Evolutionary conservation across 2,113 vertebrate genomes (phyloP), one percentile per base, ranked within the genome.

Genomic region (Parotia lawesii): DNA sequence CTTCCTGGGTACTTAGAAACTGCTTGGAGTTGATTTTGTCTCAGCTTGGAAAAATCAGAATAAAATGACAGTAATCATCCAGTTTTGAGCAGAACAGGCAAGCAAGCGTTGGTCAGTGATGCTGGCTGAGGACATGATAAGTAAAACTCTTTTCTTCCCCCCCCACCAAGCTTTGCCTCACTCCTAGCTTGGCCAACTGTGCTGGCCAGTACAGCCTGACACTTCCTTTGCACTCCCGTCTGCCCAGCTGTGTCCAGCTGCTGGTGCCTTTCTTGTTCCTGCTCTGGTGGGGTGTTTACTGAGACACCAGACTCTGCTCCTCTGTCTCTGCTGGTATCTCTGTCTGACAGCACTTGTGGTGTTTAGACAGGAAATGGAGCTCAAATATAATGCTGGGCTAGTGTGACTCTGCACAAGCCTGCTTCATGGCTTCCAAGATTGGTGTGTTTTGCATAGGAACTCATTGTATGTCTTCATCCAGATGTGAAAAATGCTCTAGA

Each of bases 211-310:
- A 3, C 19, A 64, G 57, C 17, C 65, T 54, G 10, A 12, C 37
- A 14, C 67, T 57, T 64, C 54, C 60, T 73, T n/a, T 58, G 42
- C 35, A 35, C 10, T 62, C 25, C 31, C 5, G 0, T 80, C 47
- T 56, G 48, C 65, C 47, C 94, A 53, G 73, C 87, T 85, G 90
- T 38, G 29, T 82, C 70, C 90, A 87, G 87, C 89, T 95, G 93
- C 71, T 92, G 79, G 18, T 85, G 54, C 85, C 53, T 40, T 37
- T 64, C 76, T 77, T 67, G 40, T 95, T 78, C 74, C 75, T 85
- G 1, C 57, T 57, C 24, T 64, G 35, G 9, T 44, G 17, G 61
- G 24, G 8, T 61, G n/a, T 61, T 72, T 65, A 44, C 57, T 51
- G 73, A 16, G 25, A n/a, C 51, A 62, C 16, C 64, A 64, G 70